These are phyloP conservation scores for Geotrypetes seraphini DNA, from an alignment of 2,797 vertebrate genomes.

Conservation along the genomic window DNA sequence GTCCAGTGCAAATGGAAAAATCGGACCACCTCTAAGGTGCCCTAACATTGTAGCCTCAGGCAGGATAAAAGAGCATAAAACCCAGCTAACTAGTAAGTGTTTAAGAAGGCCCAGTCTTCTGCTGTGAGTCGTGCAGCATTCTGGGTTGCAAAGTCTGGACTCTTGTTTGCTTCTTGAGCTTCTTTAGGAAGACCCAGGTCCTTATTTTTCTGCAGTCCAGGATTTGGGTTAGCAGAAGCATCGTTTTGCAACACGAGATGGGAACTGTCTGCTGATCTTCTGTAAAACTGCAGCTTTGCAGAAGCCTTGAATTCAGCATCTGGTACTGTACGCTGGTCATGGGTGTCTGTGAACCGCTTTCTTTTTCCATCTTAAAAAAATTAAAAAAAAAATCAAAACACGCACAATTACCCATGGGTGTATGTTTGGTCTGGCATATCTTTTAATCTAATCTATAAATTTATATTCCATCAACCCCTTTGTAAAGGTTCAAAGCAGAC, in stretches of 20 bases:
- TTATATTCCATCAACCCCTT: too few relatives aligned
- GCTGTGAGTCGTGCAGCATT: conserved; percentile 52
- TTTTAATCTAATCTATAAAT: too few relatives aligned
- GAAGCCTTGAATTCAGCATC: conserved; percentile 27
- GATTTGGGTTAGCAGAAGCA: conserved; percentile 14
- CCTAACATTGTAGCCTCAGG: too few relatives aligned
- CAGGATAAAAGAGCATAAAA: too few relatives aligned
- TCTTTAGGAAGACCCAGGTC: conserved; percentile 55
- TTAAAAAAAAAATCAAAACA: not conserved
- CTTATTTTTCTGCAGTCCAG: conserved; percentile 32
- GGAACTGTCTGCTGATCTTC: conserved; percentile 34
- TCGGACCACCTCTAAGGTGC: too few relatives aligned
- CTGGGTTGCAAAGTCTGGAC: conserved; percentile 52
- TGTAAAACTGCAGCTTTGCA: conserved; percentile 75
- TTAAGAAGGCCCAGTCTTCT: conserved; percentile 79
- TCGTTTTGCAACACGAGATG: conserved; percentile 23
- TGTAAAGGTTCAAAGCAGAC: too few relatives aligned
- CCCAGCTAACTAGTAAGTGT: too few relatives aligned
- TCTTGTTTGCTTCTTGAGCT: conserved; percentile 21
- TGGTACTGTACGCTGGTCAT: conserved; percentile 15
- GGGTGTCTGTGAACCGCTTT: conserved; percentile 27
- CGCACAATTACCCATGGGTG: not conserved
- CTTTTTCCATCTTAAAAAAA: conserved; percentile 60
- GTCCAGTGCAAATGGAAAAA: too few relatives aligned
- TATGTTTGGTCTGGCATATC: too few relatives aligned